Conservation (phyloP, 2,797 vertebrate genomes). For the Hemibagrus guttatus region DNA sequence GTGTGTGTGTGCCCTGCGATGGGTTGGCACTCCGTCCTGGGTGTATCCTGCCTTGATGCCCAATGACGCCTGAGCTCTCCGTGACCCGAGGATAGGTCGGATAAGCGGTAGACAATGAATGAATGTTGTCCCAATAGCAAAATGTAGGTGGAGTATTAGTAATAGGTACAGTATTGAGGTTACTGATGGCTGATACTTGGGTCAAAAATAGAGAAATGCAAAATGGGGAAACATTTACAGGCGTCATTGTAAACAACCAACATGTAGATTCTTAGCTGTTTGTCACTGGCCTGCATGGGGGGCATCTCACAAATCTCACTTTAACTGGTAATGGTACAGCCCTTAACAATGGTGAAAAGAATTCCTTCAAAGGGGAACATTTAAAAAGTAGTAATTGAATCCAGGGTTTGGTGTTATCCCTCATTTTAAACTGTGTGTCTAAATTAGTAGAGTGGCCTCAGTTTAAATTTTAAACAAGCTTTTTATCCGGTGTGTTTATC, state of each 20-base stretch:
- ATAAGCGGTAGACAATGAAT: too few relatives aligned
- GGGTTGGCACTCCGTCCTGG: too few relatives aligned
- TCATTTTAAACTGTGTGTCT: not conserved
- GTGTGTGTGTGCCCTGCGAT: too few relatives aligned
- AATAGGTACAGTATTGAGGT: not conserved
- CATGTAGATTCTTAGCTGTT: not conserved
- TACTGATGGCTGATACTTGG: not conserved
- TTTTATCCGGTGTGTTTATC: slow-evolving; percentile 27
- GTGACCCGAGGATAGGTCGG: too few relatives aligned
- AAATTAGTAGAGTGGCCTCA: not conserved
- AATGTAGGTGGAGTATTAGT: not conserved
- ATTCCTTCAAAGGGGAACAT: not conserved
- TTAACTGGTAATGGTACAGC: not conserved
- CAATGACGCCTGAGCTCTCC: too few relatives aligned
- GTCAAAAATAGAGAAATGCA: not conserved
- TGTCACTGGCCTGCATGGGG: too few relatives aligned
- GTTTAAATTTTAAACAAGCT: not conserved
- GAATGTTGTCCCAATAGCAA: not conserved
- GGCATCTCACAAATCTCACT: not conserved
- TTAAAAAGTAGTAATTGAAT: not conserved
- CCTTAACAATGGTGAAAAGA: not conserved
- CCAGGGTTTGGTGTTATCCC: not conserved
- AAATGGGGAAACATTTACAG: not conserved
- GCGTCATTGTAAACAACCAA: not conserved
- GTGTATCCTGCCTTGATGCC: too few relatives aligned